Percentiles rank a stretch among this genome's conserved stretches.
Evolutionary conservation across 1,140 invertebrate genomes (phyloP).

Genomic region (Adoxophyes honmai): DNA sequence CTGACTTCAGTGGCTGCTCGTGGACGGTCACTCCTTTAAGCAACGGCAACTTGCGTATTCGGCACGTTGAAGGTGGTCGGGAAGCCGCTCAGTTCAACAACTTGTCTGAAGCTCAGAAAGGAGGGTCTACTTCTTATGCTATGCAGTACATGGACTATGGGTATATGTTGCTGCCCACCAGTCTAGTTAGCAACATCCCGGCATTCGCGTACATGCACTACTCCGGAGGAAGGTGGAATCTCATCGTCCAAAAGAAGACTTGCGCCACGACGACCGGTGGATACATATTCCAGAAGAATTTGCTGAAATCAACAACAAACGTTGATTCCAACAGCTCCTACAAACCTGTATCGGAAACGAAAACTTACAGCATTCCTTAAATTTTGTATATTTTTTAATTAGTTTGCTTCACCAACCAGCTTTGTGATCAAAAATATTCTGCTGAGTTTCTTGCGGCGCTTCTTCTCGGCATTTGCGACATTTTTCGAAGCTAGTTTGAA

Average conservation of each 20-base stretch:
- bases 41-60: background rate
- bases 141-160: constrained; percentile 4
- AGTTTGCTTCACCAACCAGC: no score
- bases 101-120: background rate
- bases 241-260: background rate
- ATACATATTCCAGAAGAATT: background rate
- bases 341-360: background rate
- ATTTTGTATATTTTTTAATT: background rate
- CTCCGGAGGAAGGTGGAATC: background rate
- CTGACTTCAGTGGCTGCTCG: constrained; percentile 6
- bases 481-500: no score
- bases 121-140: background rate
- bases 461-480: no score
- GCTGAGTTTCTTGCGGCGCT: no score
- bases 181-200: background rate
- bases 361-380: constrained; percentile 4
- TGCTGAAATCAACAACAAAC: background rate
- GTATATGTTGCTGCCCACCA: background rate
- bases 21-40: background rate
- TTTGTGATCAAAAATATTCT: no score
- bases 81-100: background rate
- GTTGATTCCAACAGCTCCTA: background rate
- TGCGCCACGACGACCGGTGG: background rate
- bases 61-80: background rate
- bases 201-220: constrained; percentile 5